Evolutionary conservation across 2,888 invertebrate species (phyloP).

Genomic region (Dimorphilus gyrociliatus): DNA sequence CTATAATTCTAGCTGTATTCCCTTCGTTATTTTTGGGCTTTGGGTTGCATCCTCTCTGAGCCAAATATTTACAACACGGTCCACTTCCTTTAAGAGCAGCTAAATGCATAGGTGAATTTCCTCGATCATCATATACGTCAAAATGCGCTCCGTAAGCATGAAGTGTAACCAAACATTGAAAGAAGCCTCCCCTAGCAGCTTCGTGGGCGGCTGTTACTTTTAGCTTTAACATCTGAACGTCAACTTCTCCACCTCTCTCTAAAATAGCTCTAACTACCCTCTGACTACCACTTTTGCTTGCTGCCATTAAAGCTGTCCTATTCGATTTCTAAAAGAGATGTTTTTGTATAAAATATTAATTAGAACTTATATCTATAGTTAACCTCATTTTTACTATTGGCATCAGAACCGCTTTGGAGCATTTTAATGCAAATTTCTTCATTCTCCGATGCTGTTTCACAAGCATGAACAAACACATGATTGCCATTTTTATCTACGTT

Average conservation of each 20-base stretch:
- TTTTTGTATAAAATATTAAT: conserved; percentile 1
- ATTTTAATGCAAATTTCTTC: conserved; percentile 30
- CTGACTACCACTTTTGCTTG: conserved; percentile 29
- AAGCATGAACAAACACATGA: conserved; percentile 30
- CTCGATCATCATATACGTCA: conserved; percentile 27
- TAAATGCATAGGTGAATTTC: conserved; percentile 32
- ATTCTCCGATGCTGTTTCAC: conserved; percentile 33
- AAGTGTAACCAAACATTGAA: conserved; percentile 19
- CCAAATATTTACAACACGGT: conserved; percentile 31
- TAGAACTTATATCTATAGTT: conserved; percentile 1
- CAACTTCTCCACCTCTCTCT: conserved; percentile 18
- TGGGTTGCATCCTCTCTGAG: conserved; percentile 38
- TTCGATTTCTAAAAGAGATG: conserved; percentile 21
- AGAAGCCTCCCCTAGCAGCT: conserved; percentile 29
- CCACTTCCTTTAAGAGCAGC: conserved; percentile 30
- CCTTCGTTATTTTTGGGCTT: conserved; percentile 37
- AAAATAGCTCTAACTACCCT: conserved; percentile 29
- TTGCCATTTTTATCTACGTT: conserved; percentile 27
- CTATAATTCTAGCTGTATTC: conserved; percentile 23
- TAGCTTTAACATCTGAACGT: conserved; percentile 22
- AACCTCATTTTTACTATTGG: conserved; percentile 28
- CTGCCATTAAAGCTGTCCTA: conserved; percentile 34
- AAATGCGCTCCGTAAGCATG: conserved; percentile 33
- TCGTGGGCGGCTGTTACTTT: conserved; percentile 31
- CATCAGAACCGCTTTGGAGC: conserved; percentile 30